These are phyloP conservation scores for Dendrophyllia cribrosa DNA, from an alignment of 64 coral and sea anemone species.

Conservation along the genomic window DNA sequence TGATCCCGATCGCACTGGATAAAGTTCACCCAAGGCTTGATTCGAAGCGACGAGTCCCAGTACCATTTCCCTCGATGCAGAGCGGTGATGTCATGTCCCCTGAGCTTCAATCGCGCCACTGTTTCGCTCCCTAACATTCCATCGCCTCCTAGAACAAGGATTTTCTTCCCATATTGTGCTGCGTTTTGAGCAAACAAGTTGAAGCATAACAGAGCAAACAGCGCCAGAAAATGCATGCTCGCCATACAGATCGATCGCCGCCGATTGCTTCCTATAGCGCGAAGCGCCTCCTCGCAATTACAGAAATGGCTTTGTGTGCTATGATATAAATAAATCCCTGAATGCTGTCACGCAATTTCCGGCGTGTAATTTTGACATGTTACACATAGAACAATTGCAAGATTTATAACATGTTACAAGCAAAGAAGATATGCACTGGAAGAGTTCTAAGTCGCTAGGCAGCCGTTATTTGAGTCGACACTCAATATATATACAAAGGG, in stretches of 20 bases:
- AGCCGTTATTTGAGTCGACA: too few relatives aligned
- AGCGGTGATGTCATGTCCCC: constrained; percentile 63
- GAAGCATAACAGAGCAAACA: not conserved
- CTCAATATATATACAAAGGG: too few relatives aligned
- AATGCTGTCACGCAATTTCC: not conserved
- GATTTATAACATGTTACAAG: too few relatives aligned
- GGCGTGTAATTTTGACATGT: too few relatives aligned
- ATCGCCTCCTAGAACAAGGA: constrained; percentile 95
- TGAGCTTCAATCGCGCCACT: constrained; percentile 63
- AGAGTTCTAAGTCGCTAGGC: too few relatives aligned
- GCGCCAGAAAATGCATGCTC: not conserved
- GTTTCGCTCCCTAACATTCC: constrained; percentile 93
- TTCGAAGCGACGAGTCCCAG: constrained; percentile 72
- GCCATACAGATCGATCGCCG: not conserved
- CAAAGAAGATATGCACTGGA: too few relatives aligned
- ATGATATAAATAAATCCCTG: not conserved
- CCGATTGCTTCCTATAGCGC: too few relatives aligned
- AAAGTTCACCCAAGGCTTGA: constrained; percentile 72
- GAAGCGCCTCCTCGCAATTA: too few relatives aligned
- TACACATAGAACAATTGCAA: too few relatives aligned
- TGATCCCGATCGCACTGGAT: constrained; percentile 57
- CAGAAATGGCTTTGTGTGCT: too few relatives aligned
- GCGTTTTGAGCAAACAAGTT: not conserved
- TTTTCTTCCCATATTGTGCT: not conserved
- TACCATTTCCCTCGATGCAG: constrained; percentile 75